These are phyloP conservation scores for Stramonita haemastoma DNA, from an alignment of 2,888 invertebrate genomes.

Conservation along the genomic window DNA sequence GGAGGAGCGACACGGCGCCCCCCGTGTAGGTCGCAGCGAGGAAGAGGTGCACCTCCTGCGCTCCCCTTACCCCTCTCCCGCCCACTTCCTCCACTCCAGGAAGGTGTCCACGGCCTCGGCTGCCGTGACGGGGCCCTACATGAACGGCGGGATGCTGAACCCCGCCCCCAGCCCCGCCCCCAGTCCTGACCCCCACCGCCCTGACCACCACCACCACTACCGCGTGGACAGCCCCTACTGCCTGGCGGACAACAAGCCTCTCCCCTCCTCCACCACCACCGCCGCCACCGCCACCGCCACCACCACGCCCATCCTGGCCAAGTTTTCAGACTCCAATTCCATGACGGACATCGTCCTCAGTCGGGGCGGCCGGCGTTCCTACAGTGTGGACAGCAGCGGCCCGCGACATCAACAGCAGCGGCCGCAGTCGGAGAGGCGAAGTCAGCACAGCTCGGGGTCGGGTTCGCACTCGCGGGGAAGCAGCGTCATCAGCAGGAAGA, in stretches of 20 bases:
- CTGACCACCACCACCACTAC: no score
- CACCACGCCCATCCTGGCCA: slow-evolving; percentile 32
- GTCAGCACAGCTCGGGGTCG: slow-evolving; percentile 32
- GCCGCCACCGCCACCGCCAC: not conserved
- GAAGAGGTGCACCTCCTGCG: slow-evolving; percentile 33
- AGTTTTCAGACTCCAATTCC: slow-evolving; percentile 56
- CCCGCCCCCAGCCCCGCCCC: not conserved
- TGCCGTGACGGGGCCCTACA: slow-evolving; percentile 47
- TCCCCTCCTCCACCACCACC: not conserved
- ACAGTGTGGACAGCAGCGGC: slow-evolving; percentile 11
- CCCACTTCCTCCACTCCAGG: slow-evolving; percentile 21
- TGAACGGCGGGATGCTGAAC: slow-evolving; percentile 53
- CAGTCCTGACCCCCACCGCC: not conserved
- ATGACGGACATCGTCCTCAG: slow-evolving; percentile 56
- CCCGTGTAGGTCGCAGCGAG: not conserved
- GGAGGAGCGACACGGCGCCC: not conserved
- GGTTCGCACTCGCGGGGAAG: slow-evolving; percentile 1
- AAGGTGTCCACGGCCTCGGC: slow-evolving; percentile 55
- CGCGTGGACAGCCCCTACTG: not conserved
- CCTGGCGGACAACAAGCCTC: not conserved
- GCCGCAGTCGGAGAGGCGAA: slow-evolving; percentile 40
- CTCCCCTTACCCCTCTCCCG: slow-evolving; percentile 31
- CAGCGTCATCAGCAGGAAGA: slow-evolving; percentile 56
- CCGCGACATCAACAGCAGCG: not conserved
- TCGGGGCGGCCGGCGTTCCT: slow-evolving; percentile 2